Evolutionary conservation across 2,113 vertebrate species (phyloP), one percentile per base, ranked within the genome.

Genomic region (Antechinus stuartii): DNA sequence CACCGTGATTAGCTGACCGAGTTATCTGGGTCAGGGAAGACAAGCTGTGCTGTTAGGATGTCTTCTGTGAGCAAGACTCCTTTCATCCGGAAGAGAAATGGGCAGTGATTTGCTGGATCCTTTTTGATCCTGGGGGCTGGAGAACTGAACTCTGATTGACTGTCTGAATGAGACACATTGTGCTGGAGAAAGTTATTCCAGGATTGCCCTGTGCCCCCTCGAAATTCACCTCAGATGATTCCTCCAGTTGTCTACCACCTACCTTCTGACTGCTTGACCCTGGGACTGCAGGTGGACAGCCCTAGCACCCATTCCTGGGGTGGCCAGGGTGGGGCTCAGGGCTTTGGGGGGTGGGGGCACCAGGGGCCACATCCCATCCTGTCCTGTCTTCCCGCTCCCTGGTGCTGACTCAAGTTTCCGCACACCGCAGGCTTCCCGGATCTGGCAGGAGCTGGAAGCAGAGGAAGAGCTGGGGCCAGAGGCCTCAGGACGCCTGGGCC

Each of bases 401-500:
- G 99, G 99, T 99, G 99, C 99, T 99, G 99, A 99, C 99, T 98
- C 99, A 99, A 99, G 98, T 99, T 99, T 99, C 99, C 99, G 95
- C 99, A 99, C 99, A 99, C 99, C 98, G 98, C 99, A 99, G 99
- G 99, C 99, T 99, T 99, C 99, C 99, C 99, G 99, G 98, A 99
- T 99, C 99, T 99, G 99, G 99, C 99, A 99, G 99, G 99, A 99
- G 99, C 98, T 99, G 99, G 99, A 99, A 99, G 99, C 99, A 97
- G 99, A 99, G 98, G 99, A 99, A 98, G 98, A 98, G 98, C 96
- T 92, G 26, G 95, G 95, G 92, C 98, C 93, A 68, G 98, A 97
- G 97, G 97, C 96, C 98, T 98, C 97, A 98, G 98, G 97, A 96
- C 98, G 96, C 95, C 57, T 98, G 95, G 94, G 97, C 95, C 84